phyloP scores from a whole-genome alignment of 2,888 invertebrate species.

The Alloplasta piceator region DNA sequence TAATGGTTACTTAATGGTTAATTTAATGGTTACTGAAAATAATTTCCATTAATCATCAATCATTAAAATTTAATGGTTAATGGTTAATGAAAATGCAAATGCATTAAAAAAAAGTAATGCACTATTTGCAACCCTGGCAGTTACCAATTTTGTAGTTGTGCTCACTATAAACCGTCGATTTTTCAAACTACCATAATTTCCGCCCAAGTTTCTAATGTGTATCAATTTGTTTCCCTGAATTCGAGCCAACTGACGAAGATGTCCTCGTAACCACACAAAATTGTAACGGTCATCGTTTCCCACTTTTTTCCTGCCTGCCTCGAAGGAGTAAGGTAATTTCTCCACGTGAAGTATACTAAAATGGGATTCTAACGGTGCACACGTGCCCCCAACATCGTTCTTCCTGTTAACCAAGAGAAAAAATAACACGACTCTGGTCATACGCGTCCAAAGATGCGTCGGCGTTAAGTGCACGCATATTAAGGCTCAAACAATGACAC shows the following conservation, averaged over 20 bases:
- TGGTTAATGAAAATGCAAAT: no score
- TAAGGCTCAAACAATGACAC: conserved; percentile 14
- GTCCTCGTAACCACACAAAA: background rate
- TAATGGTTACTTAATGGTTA: no score
- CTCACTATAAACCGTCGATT: no score
- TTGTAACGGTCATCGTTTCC: conserved; percentile 20
- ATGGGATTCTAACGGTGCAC: conserved; percentile 53
- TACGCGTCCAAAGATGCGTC: background rate
- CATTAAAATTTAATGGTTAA: no score
- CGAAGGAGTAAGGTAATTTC: conserved; percentile 11
- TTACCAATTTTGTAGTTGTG: no score
- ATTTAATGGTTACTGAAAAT: no score
- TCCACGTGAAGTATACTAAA: conserved; percentile 2
- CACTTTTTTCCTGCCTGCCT: conserved; percentile 17
- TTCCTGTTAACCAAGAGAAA: conserved; percentile 35
- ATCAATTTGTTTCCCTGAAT: no score
- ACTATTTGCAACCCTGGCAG: no score
- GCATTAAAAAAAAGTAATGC: no score
- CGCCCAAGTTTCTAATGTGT: no score
- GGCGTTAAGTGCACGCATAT: background rate
- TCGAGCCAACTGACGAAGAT: background rate
- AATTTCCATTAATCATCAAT: no score
- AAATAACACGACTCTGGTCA: conserved; percentile 8
- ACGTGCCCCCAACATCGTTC: conserved; percentile 13
- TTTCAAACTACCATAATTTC: no score